phyloP scores from a whole-genome alignment of 2,113 vertebrate species.

The Notechis scutatus region DNA sequence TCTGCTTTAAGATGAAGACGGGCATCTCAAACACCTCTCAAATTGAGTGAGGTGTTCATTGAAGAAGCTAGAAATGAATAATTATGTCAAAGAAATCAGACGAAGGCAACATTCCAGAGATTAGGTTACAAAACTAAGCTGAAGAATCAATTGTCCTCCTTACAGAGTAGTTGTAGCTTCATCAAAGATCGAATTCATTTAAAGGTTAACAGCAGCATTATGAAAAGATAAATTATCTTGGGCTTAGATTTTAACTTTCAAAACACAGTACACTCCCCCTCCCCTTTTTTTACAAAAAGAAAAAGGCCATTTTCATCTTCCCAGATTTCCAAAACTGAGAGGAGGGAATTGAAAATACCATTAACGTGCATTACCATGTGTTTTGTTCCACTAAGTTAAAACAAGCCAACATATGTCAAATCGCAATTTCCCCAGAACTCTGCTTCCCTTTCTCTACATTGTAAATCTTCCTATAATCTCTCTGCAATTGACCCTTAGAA shows the following conservation, averaged over 20 bases:
- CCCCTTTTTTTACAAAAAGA: background rate
- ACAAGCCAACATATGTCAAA: constrained; percentile 15
- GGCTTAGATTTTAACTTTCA: constrained; percentile 22
- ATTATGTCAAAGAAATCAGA: background rate
- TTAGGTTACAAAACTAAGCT: background rate
- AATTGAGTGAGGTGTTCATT: background rate
- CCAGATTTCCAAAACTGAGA: background rate
- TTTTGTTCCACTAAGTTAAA: constrained; percentile 16
- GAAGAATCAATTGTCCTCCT: constrained; percentile 4
- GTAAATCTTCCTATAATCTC: constrained; percentile 21
- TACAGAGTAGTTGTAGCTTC: constrained; percentile 18
- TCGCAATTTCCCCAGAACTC: background rate
- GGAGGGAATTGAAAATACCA: constrained; percentile 22
- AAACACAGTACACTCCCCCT: background rate
- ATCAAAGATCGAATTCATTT: constrained; percentile 21
- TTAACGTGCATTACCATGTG: background rate
- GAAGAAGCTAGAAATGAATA: background rate
- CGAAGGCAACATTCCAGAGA: background rate
- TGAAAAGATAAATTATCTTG: constrained; percentile 24
- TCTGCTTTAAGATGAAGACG: background rate
- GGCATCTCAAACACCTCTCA: background rate
- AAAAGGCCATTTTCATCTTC: background rate
- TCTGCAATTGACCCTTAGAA: background rate
- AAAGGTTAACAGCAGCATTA: constrained; percentile 25
- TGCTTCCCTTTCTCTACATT: background rate